Evolutionary conservation across 2,888 invertebrate species (phyloP).

Genomic region (Lasioglossum zephyrum): DNA sequence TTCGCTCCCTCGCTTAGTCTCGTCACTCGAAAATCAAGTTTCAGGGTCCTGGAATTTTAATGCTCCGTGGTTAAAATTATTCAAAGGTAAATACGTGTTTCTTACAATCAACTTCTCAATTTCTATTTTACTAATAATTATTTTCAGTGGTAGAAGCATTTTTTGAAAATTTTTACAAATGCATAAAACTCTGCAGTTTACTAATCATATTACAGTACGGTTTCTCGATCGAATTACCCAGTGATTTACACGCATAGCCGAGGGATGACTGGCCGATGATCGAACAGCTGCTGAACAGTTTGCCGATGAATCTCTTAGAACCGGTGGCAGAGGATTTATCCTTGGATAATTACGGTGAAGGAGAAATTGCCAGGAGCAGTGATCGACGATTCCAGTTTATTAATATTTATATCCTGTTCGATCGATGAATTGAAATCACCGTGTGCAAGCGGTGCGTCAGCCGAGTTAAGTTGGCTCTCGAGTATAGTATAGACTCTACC

Average conservation of each 20-base stretch:
- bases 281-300: not conserved
- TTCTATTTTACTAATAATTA: no score
- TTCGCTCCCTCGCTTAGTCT: not conserved
- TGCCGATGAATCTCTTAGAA: not conserved
- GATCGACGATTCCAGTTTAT: not conserved
- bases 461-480: conserved; percentile 17
- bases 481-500: conserved; percentile 29
- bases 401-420: not conserved
- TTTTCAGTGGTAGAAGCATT: no score
- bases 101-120: no score
- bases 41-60: not conserved
- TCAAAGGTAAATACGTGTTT: no score
- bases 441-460: not conserved
- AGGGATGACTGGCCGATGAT: not conserved
- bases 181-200: no score
- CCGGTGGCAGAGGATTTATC: not conserved
- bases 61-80: no score
- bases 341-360: not conserved
- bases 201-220: not conserved
- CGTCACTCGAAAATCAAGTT: not conserved
- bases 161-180: no score
- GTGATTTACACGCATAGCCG: not conserved
- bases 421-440: conserved; percentile 9
- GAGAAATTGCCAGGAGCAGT: not conserved
- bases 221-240: not conserved